Base-by-base conservation (phyloP, 2,797 vertebrate genomes). In the Vespertilio murinus region DNA sequence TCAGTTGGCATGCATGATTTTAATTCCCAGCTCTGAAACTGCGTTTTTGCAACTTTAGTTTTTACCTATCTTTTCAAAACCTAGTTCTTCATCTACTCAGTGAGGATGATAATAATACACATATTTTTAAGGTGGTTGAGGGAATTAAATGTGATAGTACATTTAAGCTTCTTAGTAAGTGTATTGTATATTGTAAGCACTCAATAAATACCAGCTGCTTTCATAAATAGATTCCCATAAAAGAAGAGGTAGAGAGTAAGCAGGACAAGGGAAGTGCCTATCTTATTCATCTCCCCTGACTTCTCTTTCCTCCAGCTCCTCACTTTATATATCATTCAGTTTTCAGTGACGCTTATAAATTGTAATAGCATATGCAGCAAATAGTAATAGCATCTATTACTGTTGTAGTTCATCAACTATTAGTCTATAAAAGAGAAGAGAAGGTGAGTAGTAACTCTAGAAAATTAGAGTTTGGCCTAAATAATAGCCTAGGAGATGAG, bases 371-470 rank as follows among this genome's bases (percentile, higher is more conserved):
- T 71, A 12, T 80, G 78, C 80, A 94, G 28, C 67, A 83, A 6
- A 49, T 71, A 93, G 42, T 59, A 78, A 74, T 14, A 84, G 61
- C 8, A 16, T 56, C 67, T 91, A 0, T 30, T 91, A 33, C 59
- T 16, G 6, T 33, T 91, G 25, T 88, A 38, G 25, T 16, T 17
- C 33, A 30, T 78, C 49, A 61, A 0, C 18, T 59, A 85, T 74
- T 93, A 45, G 23, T 74, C 85, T 91, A 77, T 77, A 49, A 75
- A 89, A 38, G 11, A 88, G 18, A 54, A 45, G 54, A 85, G n/a
- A 75, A 81, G n/a, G 52, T 93, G 69, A 93, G n/a, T 93, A 86
- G n/a, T 94, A 86, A 79, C 64, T 84, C 28, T 89, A 35, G 69
- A 84, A 75, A 78, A 59, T 42, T 49, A 22, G 25, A 69, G 79